Evolutionary conservation across 2,113 vertebrate species (phyloP).

Genomic region (Mola mola): DNA sequence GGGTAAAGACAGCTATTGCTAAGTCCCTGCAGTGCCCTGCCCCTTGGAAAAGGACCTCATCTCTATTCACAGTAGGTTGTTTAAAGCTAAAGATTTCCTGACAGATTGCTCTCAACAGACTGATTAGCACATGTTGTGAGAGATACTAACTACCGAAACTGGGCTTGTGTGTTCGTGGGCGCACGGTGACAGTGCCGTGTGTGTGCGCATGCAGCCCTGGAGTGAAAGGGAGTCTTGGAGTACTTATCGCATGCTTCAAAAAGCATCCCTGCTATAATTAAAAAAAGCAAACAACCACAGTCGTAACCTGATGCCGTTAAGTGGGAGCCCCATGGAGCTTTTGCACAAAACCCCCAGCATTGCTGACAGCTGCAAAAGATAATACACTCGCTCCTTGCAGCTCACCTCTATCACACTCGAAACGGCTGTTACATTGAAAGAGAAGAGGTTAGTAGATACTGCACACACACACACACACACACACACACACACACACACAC

Average conservation of each 20-base stretch:
- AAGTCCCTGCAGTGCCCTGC: slow-evolving; percentile 78
- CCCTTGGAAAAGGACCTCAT: slow-evolving; percentile 77
- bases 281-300: slow-evolving; percentile 62
- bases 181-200: slow-evolving; percentile 5
- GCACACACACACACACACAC: too few relatives aligned
- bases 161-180: slow-evolving; percentile 34
- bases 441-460: slow-evolving; percentile 34
- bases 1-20: slow-evolving; percentile 80
- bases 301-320: slow-evolving; percentile 70
- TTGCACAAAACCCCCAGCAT: slow-evolving; percentile 50
- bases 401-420: slow-evolving; percentile 60
- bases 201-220: slow-evolving; percentile 18
- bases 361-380: slow-evolving; percentile 74
- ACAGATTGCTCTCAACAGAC: slow-evolving; percentile 83
- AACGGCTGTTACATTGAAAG: slow-evolving; percentile 49
- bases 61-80: slow-evolving; percentile 73
- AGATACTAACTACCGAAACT: slow-evolving; percentile 69
- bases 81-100: slow-evolving; percentile 86
- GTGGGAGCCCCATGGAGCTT: slow-evolving; percentile 45
- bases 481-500: too few relatives aligned
- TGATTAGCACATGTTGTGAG: slow-evolving; percentile 80
- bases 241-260: slow-evolving; percentile 70
- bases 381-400: slow-evolving; percentile 57
- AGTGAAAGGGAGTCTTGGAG: slow-evolving; percentile 36
- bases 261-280: slow-evolving; percentile 61